Percentiles rank a stretch among this genome's conserved stretches.
Evolutionary conservation across 2,888 invertebrate genomes (phyloP).

Genomic region (Cactoblastis cactorum): DNA sequence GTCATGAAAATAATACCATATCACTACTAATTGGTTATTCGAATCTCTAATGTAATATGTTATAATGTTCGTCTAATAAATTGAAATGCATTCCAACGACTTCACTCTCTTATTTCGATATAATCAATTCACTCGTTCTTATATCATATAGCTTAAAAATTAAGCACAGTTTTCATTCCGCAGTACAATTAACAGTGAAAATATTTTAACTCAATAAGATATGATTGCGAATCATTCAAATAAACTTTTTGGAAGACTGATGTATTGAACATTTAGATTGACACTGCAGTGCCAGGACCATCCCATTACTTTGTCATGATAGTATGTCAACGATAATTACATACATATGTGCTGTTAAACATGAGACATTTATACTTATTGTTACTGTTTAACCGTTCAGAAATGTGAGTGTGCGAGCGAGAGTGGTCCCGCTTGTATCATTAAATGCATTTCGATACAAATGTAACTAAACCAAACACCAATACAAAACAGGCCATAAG

Average conservation of each 20-base stretch:
- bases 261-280: conserved; percentile 29
- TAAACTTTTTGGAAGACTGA: conserved; percentile 69
- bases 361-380: too few relatives aligned
- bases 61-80: conserved; percentile 34
- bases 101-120: conserved; percentile 4
- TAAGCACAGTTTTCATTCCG: conserved; percentile 9
- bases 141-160: conserved; percentile 10
- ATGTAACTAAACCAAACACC: conserved; percentile 15
- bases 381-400: not conserved
- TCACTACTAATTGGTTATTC: conserved; percentile 32
- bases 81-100: conserved; percentile 36
- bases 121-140: conserved; percentile 18
- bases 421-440: conserved; percentile 18
- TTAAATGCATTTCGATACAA: conserved; percentile 32
- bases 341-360: not conserved
- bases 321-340: not conserved
- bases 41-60: conserved; percentile 34
- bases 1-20: conserved; percentile 53
- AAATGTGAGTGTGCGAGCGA: not conserved
- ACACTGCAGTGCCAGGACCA: conserved; percentile 20
- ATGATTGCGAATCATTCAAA: conserved; percentile 38
- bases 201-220: conserved; percentile 44
- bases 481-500: conserved; percentile 38
- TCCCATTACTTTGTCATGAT: not conserved
- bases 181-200: conserved; percentile 29